Base-by-base conservation (phyloP, 30 jellyfish, hydroid and myxozoan genomes). In the Aurelia sp. region DNA sequence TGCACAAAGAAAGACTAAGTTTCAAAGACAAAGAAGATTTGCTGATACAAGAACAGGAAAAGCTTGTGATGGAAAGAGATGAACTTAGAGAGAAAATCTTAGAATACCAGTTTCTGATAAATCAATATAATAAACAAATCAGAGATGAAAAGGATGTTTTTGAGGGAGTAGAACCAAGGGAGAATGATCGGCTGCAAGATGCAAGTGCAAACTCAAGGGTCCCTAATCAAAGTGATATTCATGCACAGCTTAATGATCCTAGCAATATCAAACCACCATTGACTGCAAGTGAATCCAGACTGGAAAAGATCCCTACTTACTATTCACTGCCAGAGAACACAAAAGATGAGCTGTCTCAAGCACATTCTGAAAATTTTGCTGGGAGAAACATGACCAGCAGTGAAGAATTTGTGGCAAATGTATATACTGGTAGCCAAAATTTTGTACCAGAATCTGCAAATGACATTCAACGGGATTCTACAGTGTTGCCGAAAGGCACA, bases 21-120 rank as follows among this genome's bases (percentile, higher is more conserved):
- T 91, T 68, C 51, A 76, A 74, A 63, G 94, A 81, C 22, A 91
- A 76, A 72, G 81, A 82, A 20, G 80, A 71, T 15, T 27, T 52
- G 20, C 72, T 82, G 20, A 79, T 71, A 63, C 41, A 13, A 53
- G 77, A 84, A 59, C 91, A 85, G 72, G 90, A 91, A 44, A 79
- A 70, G 24, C 64, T 85, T 30, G 78, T 83, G 38, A 24, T 40
- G 57, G 95, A 85, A 72, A 64, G 93, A 51, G 97, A 91, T 59
- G 82, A 76, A 51, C 66, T 91, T 5, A 87, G 72, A 59, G 96
- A 84, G 59, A 76, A 84, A 53, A 57, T 91, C 22, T 30, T 83
- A 65, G 95, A 91, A 71, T 73, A 80, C 52, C 88, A 89, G 62
- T 77, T 89, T 63, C 83, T 75, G 24, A 57, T 76, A 31, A 69